Base-by-base conservation (phyloP, 2,888 invertebrate genomes). In the Drosophila prolongata region DNA sequence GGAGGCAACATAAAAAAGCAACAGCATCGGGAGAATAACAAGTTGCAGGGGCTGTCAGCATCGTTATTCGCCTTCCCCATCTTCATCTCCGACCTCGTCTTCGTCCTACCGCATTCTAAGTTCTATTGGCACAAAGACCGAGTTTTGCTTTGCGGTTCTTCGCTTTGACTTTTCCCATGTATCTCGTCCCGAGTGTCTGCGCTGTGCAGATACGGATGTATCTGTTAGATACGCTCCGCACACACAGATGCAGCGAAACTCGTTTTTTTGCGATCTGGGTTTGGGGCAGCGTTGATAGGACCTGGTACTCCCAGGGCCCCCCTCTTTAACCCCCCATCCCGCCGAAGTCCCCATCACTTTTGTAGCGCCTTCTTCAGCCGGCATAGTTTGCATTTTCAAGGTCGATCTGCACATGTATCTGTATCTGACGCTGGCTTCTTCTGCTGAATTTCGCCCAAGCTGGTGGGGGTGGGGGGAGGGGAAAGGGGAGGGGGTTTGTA, bases 61-160 rank as follows among this genome's bases (percentile, higher is more conserved):
- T 46, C 61, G 61, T 46, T 62, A 13, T 38, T 38, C 30, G 30
- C 16, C 16, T 13, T 35, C 38, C 13, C 30, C 61, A 34, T 13
- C 53, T 4, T 24, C 35, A 16, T 54, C 44, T 13, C 37, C 47
- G 35, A 27, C 61, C 50, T 64, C 10, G 10, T 47, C 47, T 14
- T 47, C 62, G 80, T 85, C 86, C 78, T 82, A 86, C 82, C 89
- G 82, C 86, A 87, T 84, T 88, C 80, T 80, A 86, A 88, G 90
- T 80, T 89, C 89, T 88, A 89, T 90, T 89, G 89, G 90, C 89
- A 89, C 89, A 89, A 87, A 89, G 89, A 89, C 90, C 89, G 89
- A 89, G 81, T 86, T 89, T 88, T 80, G 80, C 76, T 58, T 83
- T 80, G 77, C 79, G 65, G 75, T 79, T 71, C 56, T 52, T 56